phyloP scores from a whole-genome alignment of 2,888 invertebrate genomes.

The Meloe dianella region DNA sequence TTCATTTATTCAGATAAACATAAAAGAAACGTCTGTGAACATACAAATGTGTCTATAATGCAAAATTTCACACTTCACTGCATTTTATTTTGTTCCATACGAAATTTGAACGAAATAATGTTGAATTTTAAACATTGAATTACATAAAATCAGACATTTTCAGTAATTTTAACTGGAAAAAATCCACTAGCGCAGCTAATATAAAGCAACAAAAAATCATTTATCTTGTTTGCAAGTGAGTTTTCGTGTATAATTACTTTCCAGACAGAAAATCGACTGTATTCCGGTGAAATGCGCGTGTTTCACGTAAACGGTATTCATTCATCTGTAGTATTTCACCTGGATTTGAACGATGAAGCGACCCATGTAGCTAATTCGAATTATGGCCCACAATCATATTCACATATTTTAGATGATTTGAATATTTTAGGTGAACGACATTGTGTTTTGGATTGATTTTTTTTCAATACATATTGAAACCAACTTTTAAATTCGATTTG shows the following conservation, averaged over 20 bases:
- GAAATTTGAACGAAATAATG: neutral
- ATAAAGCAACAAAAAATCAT: slow-evolving; percentile 50
- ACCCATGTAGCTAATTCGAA: no score
- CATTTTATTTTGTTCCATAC: slow-evolving; percentile 14
- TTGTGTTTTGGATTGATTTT: no score
- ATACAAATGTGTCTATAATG: slow-evolving; percentile 23
- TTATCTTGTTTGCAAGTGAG: slow-evolving; percentile 50
- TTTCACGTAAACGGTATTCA: no score
- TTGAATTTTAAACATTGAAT: no score
- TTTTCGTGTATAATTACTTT: slow-evolving; percentile 48
- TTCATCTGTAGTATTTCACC: no score
- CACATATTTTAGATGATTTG: no score
- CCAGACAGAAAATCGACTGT: neutral
- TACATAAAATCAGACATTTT: slow-evolving; percentile 35
- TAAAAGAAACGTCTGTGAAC: slow-evolving; percentile 20
- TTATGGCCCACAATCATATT: no score
- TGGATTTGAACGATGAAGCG: no score
- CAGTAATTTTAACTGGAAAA: slow-evolving; percentile 42
- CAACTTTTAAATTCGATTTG: no score
- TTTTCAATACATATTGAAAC: no score
- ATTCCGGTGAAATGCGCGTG: no score
- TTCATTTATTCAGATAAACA: slow-evolving; percentile 47
- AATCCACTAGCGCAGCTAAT: slow-evolving; percentile 46
- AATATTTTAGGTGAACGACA: no score
- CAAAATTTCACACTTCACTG: slow-evolving; percentile 18